Evolutionary conservation across 2,113 vertebrate species (phyloP).

Genomic region (Amazona vittata): DNA sequence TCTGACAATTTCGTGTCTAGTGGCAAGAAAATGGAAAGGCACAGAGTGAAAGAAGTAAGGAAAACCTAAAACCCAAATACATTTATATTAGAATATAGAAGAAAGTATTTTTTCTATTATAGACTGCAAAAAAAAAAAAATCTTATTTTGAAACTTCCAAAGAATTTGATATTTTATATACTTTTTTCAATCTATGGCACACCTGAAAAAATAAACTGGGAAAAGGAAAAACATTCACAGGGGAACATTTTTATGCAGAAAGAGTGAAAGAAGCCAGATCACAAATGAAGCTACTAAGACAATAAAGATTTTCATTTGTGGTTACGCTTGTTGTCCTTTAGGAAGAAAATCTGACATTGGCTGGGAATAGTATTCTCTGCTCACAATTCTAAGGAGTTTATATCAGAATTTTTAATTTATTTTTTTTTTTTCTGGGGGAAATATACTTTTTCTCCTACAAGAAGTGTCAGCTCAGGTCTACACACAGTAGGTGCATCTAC

Average conservation of each 20-base stretch:
- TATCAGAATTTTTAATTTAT: neutral
- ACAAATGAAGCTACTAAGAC: neutral
- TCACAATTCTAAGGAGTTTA: neutral
- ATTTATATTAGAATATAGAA: neutral
- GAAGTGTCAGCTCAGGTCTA: conserved; percentile 31
- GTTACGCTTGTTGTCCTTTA: neutral
- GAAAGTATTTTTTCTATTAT: neutral
- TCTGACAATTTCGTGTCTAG: neutral
- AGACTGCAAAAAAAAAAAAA: neutral
- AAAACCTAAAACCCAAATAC: neutral
- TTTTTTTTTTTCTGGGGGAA: neutral
- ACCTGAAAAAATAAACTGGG: neutral
- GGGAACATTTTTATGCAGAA: neutral
- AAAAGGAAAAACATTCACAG: neutral
- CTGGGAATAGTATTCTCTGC: neutral
- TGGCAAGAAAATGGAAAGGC: neutral
- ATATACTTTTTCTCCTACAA: conserved; percentile 4
- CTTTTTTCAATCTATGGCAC: neutral
- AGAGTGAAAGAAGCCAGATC: neutral
- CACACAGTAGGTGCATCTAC: neutral
- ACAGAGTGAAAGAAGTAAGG: neutral
- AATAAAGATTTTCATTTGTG: neutral
- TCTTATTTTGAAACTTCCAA: neutral
- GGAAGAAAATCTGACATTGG: neutral
- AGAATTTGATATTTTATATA: neutral